phyloP scores from a whole-genome alignment of 2,113 vertebrate species.

The Pterocles gutturalis region DNA sequence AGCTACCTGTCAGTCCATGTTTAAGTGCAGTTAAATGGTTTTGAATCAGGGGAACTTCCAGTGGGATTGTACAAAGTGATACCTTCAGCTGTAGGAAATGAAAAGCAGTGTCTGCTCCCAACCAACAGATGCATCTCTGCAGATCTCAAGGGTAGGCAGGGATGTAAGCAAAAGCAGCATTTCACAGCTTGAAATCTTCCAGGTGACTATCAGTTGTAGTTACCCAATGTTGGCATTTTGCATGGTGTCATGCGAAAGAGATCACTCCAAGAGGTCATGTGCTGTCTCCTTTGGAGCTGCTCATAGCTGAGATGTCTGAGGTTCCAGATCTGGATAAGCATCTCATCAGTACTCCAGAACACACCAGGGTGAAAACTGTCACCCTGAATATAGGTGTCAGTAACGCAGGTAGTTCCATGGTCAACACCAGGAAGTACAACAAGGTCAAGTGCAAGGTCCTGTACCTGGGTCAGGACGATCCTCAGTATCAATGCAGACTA shows the following conservation, averaged over 20 bases:
- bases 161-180: neutral
- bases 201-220: neutral
- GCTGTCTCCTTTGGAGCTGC: neutral
- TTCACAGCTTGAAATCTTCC: neutral
- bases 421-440: neutral
- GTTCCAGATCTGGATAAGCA: neutral
- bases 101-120: neutral
- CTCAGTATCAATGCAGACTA: neutral
- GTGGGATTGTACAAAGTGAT: fast-evolving
- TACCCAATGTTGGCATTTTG: neutral
- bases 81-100: neutral
- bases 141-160: neutral
- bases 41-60: neutral
- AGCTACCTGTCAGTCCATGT: neutral
- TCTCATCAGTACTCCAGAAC: neutral
- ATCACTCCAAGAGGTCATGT: fast-evolving
- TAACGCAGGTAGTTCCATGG: neutral
- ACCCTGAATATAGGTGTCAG: neutral
- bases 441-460: neutral
- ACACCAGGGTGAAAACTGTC: neutral
- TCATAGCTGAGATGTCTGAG: neutral
- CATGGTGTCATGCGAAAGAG: neutral
- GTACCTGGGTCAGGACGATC: neutral
- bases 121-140: neutral
- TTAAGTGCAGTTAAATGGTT: neutral